Evolutionary conservation across 2,888 invertebrate species (phyloP), one percentile per base, ranked within the genome.

Genomic region (Andrena bicolor): DNA sequence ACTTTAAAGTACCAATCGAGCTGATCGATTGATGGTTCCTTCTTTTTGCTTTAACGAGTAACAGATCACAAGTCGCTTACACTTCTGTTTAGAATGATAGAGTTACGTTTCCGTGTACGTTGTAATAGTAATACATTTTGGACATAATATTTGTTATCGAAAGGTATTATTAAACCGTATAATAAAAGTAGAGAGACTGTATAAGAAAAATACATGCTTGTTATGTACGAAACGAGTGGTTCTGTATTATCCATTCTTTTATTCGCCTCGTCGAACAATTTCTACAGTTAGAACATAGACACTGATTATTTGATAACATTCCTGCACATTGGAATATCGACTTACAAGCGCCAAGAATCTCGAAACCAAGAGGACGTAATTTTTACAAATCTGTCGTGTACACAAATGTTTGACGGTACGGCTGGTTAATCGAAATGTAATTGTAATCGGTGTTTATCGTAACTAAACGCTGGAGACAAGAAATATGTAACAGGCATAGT

Each of bases 391-490:
- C 49, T 73, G 60, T 60, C 32, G 32, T 26, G 26, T 53, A 41
- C 49, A 69, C 32, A 74, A 60, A 65, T 64, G 32, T 71, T n/a
- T 23, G 16, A 23, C 56, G 48, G 20, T 41, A n/a, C 28, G 13
- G 58, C n/a, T 58, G 30, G 23, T 80, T 68, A 58, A 56, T 68
- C 20, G 64, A 64, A 60, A 63, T 73, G 32, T 48, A 41, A 71
- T 68, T 51, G 74, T 53, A 73, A 69, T 26, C 65, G 5, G 20
- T 60, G 35, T 74, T 63, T 69, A 51, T 20, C 65, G 32, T 66
- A 72, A 76, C 65, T 72, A 84, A 84, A 87, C 79, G 88, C 83
- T 88, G 88, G 87, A 88, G 84, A 88, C 88, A 86, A 88, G 88
- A 88, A 88, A 76, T 66, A 81, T 41, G 84, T 86, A 86, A 84